Base-by-base conservation (phyloP, 2,888 invertebrate genomes). In the Melangyna quadrimaculata region DNA sequence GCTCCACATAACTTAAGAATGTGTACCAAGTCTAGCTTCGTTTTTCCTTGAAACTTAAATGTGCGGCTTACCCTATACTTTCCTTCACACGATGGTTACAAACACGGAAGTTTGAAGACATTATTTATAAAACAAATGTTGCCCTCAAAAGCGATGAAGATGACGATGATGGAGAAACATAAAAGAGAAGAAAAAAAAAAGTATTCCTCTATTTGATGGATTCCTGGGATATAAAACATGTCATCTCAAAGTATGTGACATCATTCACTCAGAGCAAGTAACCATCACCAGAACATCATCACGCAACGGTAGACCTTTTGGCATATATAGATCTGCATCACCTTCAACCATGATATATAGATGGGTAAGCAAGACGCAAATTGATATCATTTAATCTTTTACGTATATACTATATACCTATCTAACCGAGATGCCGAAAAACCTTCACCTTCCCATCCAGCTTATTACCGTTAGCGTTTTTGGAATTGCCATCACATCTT, bases 201-300 rank as follows among this genome's bases (percentile, higher is more conserved):
- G 17, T 1, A 14, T 24, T 27, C 55, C 48, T 32, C 63, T 37
- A 70, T 74, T 57, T 71, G 71, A 73, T 51, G 71, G 57, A 81
- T 48, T 27, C 65, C 29, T 27, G 77, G 51, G 35, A 24, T 82
- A 82, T 82, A 83, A 83, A 78, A 73, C 57, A 32, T 73, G 78
- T 83, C 78, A 63, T 37, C 53, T 63, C 55, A 32, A 29, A 48
- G 48, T 29, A 24, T 71, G 40, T 65, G 72, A 29, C 57, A 72
- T 75, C 77, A 78, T 35, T 77, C 55, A 32, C 57, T 71, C n/a
- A 10, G 40, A 61, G 61, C 45, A 72, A 37, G 71, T 45, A 35
- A 70, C n/a, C 14, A 10, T 32, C 37, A 40, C 29, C 29, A 27
- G 40, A 65, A 17, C 65, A n/a, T n/a, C n/a, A n/a, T n/a, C n/a